phyloP scores from a whole-genome alignment of 2,797 vertebrate genomes.

The Chloroceryle amazona region DNA sequence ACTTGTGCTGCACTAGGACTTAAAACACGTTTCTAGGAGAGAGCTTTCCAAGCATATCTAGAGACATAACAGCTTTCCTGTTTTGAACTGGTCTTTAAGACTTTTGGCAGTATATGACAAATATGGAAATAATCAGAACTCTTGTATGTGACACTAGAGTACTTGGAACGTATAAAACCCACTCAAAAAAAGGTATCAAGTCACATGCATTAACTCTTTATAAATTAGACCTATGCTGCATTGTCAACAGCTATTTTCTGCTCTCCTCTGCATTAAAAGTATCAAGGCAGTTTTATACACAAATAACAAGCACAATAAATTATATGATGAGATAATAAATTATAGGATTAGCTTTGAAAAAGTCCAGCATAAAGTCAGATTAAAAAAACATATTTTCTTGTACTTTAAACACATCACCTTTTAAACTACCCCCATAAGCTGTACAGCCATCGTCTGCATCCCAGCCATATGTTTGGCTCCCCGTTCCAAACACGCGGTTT shows the following conservation, averaged over 20 bases:
- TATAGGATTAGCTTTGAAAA: background rate
- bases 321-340: background rate
- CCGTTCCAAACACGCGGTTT: background rate
- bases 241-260: background rate
- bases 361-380: background rate
- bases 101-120: conserved; percentile 60
- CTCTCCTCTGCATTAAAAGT: background rate
- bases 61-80: conserved; percentile 41
- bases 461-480: background rate
- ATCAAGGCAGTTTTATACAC: background rate
- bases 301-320: background rate
- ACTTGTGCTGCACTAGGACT: background rate
- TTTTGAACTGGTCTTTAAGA: conserved; percentile 39
- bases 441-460: background rate
- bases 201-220: conserved; percentile 22
- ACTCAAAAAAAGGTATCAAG: conserved; percentile 31
- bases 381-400: background rate
- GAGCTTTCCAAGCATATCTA: conserved; percentile 40
- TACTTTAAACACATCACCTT: background rate
- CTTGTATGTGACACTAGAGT: conserved; percentile 41
- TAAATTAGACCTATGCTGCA: conserved; percentile 1
- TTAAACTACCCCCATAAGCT: background rate
- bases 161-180: conserved; percentile 38
- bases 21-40: conserved; percentile 14
- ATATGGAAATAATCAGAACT: conserved; percentile 69